phyloP scores from a whole-genome alignment of 2,888 invertebrate species.

The Hypselothyrea guttata region DNA sequence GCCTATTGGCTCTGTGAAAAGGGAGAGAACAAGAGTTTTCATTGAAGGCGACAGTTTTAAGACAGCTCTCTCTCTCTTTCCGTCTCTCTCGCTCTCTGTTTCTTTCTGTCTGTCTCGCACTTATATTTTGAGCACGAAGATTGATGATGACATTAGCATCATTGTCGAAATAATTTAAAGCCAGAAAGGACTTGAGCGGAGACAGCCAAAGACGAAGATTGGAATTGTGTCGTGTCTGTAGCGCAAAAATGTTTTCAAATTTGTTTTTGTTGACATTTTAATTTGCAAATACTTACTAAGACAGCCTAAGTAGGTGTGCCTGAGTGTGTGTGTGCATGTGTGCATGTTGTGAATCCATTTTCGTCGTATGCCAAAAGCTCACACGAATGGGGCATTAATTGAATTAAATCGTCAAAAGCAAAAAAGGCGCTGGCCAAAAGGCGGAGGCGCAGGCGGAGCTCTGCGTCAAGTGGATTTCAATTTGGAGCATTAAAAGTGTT shows the following conservation, averaged over 20 bases:
- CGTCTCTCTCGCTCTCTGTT: conserved; percentile 10
- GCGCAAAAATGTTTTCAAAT: conserved; percentile 72
- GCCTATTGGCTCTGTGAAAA: conserved; percentile 31
- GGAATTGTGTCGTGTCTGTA: conserved; percentile 39
- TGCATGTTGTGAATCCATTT: conserved; percentile 55
- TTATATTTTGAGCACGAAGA: conserved; percentile 70
- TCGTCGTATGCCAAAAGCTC: conserved; percentile 52
- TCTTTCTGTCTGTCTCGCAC: conserved; percentile 40
- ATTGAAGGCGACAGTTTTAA: conserved; percentile 59
- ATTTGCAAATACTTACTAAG: conserved; percentile 72
- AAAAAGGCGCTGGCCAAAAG: conserved; percentile 27
- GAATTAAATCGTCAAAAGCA: conserved; percentile 69
- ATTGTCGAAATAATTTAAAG: conserved; percentile 72
- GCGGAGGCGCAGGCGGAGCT: conserved; percentile 20
- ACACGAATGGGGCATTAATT: conserved; percentile 66
- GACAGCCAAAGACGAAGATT: conserved; percentile 25
- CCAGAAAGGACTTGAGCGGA: conserved; percentile 52
- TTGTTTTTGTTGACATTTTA: conserved; percentile 80
- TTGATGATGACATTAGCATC: conserved; percentile 82
- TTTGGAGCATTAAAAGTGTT: conserved; percentile 68
- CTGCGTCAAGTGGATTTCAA: conserved; percentile 70
- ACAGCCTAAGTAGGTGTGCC: conserved; percentile 16
- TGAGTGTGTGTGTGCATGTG: conserved; percentile 2
- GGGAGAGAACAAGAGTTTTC: background rate
- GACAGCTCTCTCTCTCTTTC: conserved; percentile 25